These are phyloP conservation scores for Lochmaea crataegi DNA, from an alignment of 2,888 invertebrate species.

Conservation along the genomic window DNA sequence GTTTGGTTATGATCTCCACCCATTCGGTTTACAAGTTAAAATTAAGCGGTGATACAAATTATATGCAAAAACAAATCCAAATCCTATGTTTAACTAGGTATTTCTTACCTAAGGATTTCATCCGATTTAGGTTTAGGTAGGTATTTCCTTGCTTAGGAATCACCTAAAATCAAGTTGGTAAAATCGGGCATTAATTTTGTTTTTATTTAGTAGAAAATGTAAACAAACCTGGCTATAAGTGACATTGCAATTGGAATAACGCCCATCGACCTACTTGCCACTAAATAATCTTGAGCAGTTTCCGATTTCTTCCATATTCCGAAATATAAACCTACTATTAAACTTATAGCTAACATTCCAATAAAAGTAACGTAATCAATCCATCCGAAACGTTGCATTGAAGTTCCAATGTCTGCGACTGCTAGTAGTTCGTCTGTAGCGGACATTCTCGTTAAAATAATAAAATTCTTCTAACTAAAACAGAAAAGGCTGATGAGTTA, in stretches of 20 bases:
- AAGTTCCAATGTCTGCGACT: conserved; percentile 56
- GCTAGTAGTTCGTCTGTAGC: conserved; percentile 39
- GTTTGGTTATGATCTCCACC: too few relatives aligned
- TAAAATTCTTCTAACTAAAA: neutral
- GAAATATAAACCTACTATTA: conserved; percentile 83
- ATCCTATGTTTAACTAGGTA: too few relatives aligned
- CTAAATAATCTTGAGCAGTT: conserved; percentile 78
- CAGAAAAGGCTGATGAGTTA: neutral
- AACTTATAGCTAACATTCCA: conserved; percentile 80
- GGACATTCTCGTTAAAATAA: conserved; percentile 3
- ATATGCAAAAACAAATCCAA: too few relatives aligned
- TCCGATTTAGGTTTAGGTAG: too few relatives aligned
- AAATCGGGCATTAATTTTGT: too few relatives aligned
- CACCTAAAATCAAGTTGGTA: too few relatives aligned
- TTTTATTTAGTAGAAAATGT: neutral
- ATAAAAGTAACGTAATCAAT: conserved; percentile 83
- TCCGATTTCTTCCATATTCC: conserved; percentile 73
- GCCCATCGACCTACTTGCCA: conserved; percentile 86
- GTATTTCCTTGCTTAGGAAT: too few relatives aligned
- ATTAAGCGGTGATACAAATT: too few relatives aligned
- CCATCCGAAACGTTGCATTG: conserved; percentile 67
- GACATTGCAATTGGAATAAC: conserved; percentile 91
- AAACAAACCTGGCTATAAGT: conserved; percentile 79
- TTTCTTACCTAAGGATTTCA: too few relatives aligned
- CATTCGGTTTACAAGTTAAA: too few relatives aligned